Evolutionary conservation across 2,888 invertebrate genomes (phyloP), one percentile per base, ranked within the genome.

Genomic region (Zygogramma bicolorata): DNA sequence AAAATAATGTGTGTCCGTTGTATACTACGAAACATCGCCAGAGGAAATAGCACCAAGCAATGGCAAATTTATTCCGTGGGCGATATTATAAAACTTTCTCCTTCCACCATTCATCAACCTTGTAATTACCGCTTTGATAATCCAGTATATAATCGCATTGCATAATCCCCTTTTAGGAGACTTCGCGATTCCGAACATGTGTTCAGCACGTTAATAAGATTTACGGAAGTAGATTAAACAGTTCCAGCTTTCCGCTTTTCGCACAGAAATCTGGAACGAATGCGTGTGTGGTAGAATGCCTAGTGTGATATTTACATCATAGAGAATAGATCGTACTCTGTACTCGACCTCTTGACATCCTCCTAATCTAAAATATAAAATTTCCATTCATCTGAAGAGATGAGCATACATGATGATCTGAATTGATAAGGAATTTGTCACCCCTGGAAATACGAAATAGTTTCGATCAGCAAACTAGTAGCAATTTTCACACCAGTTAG

Each of bases 121-220:
- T 0, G 18, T 46, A 3, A 53, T 22, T 27, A n/a, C 13, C 42
- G 42, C 7, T 27, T 4, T 53, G 15, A 53, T 27, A 13, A 46
- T 46, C 20, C 25, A 25, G 25, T 22, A 10, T 5, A n/a, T 53
- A 53, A 53, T 53, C 25, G 25, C n/a, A 53, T 53, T 53, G n/a
- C 53, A 53, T 53, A 53, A 53, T 22, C 13, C 27, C 15, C 53
- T 5, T 53, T 53, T 22, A 53, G 53, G 53, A 53, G 25, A 53
- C 53, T 53, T 13, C 8, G 53, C 53, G 46, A 46, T 6, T 20
- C 20, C 18, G 15, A 46, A 10, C 53, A 53, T 53, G n/a, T 53
- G 53, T 53, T 53, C 53, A n/a, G 53, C 53, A 22, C 13, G 27
- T 53, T 46, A 53, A 53, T 25, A n/a, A 22, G 53, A 27, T 53